phyloP scores from a whole-genome alignment of 2,113 vertebrate genomes.

The Phodopus roborovskii region DNA sequence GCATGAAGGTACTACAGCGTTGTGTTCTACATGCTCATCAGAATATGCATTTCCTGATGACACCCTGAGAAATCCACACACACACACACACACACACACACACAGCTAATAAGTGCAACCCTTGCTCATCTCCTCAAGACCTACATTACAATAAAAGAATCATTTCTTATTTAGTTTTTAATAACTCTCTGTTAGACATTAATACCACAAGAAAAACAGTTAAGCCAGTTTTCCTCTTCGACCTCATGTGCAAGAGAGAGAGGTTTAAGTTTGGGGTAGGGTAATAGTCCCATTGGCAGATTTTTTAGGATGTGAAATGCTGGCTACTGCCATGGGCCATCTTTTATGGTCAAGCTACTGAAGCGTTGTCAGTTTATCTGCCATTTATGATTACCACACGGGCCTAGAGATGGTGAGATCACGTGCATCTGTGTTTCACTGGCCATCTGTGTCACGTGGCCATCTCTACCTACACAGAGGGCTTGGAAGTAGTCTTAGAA shows the following conservation, averaged over 20 bases:
- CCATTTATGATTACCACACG: not conserved
- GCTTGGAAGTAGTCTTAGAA: not conserved
- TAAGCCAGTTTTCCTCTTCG: not conserved
- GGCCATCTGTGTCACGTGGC: not conserved
- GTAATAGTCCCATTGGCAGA: not conserved
- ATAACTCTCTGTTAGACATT: not conserved
- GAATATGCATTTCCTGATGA: not conserved
- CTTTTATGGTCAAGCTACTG: not conserved
- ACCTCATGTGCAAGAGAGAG: not conserved
- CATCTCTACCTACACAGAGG: not conserved
- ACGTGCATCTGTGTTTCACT: not conserved
- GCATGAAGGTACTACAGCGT: not conserved
- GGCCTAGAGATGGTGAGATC: not conserved
- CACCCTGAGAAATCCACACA: not conserved
- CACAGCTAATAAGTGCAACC: not conserved
- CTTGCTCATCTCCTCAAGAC: not conserved
- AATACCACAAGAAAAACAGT: not conserved
- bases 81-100: not conserved
- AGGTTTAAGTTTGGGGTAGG: not conserved
- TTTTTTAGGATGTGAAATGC: not conserved
- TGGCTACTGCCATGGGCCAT: not conserved
- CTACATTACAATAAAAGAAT: not conserved
- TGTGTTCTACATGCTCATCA: not conserved
- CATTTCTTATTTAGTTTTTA: not conserved
- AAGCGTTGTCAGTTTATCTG: not conserved